Conservation (phyloP, 2,888 invertebrate genomes). For the Miltochrista miniata region DNA sequence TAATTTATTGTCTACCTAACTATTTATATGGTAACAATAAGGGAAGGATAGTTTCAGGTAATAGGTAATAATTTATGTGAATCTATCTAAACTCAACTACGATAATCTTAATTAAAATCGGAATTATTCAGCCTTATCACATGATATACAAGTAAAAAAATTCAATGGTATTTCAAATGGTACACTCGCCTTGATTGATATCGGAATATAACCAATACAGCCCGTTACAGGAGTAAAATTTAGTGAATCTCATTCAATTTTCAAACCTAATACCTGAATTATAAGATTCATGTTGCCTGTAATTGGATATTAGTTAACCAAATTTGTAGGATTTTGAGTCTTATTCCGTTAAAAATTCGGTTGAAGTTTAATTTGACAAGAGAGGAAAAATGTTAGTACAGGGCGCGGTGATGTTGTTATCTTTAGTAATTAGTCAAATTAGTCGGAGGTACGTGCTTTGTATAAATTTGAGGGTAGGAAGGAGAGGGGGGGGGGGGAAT, state of each 20-base stretch:
- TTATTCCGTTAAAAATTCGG: neutral
- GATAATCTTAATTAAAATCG: no score
- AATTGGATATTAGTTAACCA: neutral
- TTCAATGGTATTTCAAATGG: no score
- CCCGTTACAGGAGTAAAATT: neutral
- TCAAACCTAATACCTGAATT: neutral
- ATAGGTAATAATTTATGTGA: no score
- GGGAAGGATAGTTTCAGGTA: no score
- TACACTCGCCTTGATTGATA: no score
- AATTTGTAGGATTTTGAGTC: neutral
- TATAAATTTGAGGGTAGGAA: conserved; percentile 19
- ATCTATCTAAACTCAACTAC: no score
- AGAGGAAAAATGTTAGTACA: conserved; percentile 31
- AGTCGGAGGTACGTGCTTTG: conserved; percentile 50
- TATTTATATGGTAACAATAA: no score
- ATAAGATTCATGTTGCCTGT: neutral
- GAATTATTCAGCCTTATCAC: no score
- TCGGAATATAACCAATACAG: no score
- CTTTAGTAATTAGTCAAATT: conserved; percentile 72
- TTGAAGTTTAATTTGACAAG: neutral
- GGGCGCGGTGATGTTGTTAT: conserved; percentile 56
- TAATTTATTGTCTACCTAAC: no score
- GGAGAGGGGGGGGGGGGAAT: no score
- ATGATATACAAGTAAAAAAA: no score
- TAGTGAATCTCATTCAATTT: neutral